Conservation (phyloP, 2,888 invertebrate genomes). For the Anoncus sp. region DNA sequence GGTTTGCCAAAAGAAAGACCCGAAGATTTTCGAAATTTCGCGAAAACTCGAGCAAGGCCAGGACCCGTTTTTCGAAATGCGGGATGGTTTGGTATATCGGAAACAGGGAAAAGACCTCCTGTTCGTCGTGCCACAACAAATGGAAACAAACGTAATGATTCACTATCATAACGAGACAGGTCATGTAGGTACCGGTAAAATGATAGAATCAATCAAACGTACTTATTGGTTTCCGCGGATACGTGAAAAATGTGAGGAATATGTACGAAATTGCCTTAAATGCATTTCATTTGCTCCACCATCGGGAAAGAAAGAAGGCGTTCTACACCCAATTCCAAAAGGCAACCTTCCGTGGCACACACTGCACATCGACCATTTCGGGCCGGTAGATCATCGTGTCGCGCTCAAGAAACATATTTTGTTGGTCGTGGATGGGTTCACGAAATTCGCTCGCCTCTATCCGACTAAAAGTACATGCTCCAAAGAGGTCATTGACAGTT, state of each 20-base stretch:
- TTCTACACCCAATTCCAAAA: slow-evolving; percentile 61
- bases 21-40: slow-evolving; percentile 29
- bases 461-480: slow-evolving; percentile 43
- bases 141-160: slow-evolving; percentile 54
- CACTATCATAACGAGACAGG: slow-evolving; percentile 66
- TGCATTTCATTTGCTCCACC: slow-evolving; percentile 32
- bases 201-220: slow-evolving; percentile 42
- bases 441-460: slow-evolving; percentile 50
- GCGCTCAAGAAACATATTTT: slow-evolving; percentile 42
- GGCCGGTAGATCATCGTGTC: slow-evolving; percentile 30
- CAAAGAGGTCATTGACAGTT: slow-evolving; percentile 35
- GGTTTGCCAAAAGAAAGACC: slow-evolving; percentile 54
- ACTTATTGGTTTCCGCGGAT: slow-evolving; percentile 61
- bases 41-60: slow-evolving; percentile 45
- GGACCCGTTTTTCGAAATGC: too few species aligned
- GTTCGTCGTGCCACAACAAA: slow-evolving; percentile 62
- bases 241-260: slow-evolving; percentile 28
- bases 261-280: slow-evolving; percentile 56
- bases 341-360: too few species aligned
- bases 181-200: slow-evolving; percentile 63
- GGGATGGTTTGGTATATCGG: slow-evolving; percentile 65
- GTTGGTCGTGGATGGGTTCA: slow-evolving; percentile 52
- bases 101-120: too few species aligned
- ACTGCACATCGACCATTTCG: too few species aligned
- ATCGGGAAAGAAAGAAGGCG: slow-evolving; percentile 58